These are phyloP conservation scores for Anorthoa munda DNA, from an alignment of 2,888 invertebrate genomes.

Conservation along the genomic window DNA sequence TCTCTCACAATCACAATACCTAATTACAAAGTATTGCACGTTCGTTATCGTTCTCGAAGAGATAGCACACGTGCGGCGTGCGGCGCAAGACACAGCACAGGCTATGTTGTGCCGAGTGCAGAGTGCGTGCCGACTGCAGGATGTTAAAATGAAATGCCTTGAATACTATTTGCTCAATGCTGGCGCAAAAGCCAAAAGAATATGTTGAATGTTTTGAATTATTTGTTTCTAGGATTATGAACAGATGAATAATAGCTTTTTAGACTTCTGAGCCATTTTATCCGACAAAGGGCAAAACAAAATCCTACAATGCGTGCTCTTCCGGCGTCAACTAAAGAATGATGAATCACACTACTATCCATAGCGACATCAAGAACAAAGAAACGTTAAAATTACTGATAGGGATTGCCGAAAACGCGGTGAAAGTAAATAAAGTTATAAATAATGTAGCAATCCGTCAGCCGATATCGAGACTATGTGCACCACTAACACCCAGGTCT, in stretches of 20 bases:
- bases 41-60: conserved; percentile 27
- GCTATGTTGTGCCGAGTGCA: too few species aligned
- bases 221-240: too few species aligned
- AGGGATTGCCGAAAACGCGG: not conserved
- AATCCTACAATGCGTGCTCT: not conserved
- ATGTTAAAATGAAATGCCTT: not conserved
- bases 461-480: not conserved
- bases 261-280: not conserved
- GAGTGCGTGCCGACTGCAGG: too few species aligned
- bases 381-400: not conserved
- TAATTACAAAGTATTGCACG: conserved; percentile 28
- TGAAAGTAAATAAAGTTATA: not conserved
- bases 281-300: not conserved
- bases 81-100: not conserved
- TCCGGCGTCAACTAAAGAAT: not conserved
- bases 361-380: not conserved
- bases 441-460: too few species aligned
- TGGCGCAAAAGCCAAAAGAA: not conserved
- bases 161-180: not conserved
- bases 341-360: not conserved
- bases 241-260: not conserved
- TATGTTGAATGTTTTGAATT: not conserved
- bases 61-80: conserved; percentile 38
- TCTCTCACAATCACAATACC: conserved; percentile 5
- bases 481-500: too few species aligned